These are phyloP conservation scores for Proisotoma minuta DNA, from an alignment of 2,888 invertebrate species.

Conservation along the genomic window DNA sequence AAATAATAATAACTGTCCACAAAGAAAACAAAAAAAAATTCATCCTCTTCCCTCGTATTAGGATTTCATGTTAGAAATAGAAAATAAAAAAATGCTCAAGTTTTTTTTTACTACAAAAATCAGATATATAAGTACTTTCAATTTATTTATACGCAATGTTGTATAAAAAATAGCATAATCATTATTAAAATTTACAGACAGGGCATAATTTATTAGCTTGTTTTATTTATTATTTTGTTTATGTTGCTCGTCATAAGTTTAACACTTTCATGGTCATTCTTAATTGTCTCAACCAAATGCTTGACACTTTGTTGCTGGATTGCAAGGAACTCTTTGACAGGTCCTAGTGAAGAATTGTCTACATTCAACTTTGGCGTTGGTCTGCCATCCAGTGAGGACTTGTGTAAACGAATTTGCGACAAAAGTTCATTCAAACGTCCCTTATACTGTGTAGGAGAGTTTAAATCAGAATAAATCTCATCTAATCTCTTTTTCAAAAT, in stretches of 20 bases:
- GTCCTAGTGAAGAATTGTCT: constrained; percentile 60
- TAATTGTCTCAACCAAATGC: constrained; percentile 76
- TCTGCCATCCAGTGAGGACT: constrained; percentile 55
- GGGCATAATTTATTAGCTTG: neutral
- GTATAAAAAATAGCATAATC: neutral
- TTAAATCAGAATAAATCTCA: constrained; percentile 77
- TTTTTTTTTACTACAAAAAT: too few species aligned
- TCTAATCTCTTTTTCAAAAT: constrained; percentile 79
- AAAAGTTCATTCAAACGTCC: constrained; percentile 85
- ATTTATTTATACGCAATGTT: neutral
- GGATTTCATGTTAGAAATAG: too few species aligned
- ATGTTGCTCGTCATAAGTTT: constrained; percentile 69
- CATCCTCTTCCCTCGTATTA: too few species aligned
- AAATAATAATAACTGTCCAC: too few species aligned
- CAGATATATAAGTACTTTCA: neutral
- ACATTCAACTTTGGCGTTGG: constrained; percentile 71
- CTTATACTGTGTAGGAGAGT: constrained; percentile 87
- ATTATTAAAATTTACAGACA: too few species aligned
- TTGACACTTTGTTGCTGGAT: constrained; percentile 86
- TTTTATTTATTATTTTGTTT: neutral
- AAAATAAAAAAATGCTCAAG: too few species aligned
- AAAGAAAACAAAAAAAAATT: too few species aligned
- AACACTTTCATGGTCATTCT: constrained; percentile 71
- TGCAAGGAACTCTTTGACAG: constrained; percentile 66
- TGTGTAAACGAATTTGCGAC: constrained; percentile 74